A percentile compares a stretch with the other conserved stretches of the same genome.
These are phyloP conservation scores for Sinocyclocheilus anophthalmus DNA, from an alignment of 2,113 vertebrate genomes.

Conservation along the genomic window DNA sequence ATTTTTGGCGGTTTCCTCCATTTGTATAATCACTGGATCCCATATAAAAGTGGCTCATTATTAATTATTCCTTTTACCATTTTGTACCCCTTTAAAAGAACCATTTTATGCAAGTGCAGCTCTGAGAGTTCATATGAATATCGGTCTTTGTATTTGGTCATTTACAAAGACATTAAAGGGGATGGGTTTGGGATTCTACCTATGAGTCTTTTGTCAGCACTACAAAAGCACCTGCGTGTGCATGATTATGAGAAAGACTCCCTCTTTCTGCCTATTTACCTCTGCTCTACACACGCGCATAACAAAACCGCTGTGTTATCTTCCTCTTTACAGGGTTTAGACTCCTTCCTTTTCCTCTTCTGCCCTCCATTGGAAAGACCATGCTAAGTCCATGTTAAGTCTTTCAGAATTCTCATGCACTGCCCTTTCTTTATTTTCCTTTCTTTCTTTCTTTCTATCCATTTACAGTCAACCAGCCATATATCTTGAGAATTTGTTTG, in stretches of 20 bases:
- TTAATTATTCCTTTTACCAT: slow-evolving; percentile 75
- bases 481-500: not conserved
- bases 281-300: slow-evolving; percentile 16
- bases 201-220: not conserved
- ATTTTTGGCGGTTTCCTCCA: slow-evolving; percentile 92
- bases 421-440: not conserved
- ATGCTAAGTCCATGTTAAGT: slow-evolving; percentile 53
- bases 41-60: slow-evolving; percentile 81
- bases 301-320: slow-evolving; percentile 9
- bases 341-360: slow-evolving; percentile 76
- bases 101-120: slow-evolving; percentile 62
- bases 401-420: slow-evolving; percentile 16
- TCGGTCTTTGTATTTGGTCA: slow-evolving; percentile 48
- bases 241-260: not conserved
- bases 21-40: slow-evolving; percentile 84
- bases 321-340: slow-evolving; percentile 30
- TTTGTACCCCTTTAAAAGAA: slow-evolving; percentile 59
- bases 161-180: slow-evolving; percentile 46
- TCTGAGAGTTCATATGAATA: slow-evolving; percentile 65
- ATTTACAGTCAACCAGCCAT: too few relatives aligned
- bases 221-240: not conserved
- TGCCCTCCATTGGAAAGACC: slow-evolving; percentile 78
- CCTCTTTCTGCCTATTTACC: not conserved
- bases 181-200: not conserved
- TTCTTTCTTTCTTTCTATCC: not conserved